phyloP scores from a whole-genome alignment of 2,113 vertebrate genomes.

The Abramis brama region DNA sequence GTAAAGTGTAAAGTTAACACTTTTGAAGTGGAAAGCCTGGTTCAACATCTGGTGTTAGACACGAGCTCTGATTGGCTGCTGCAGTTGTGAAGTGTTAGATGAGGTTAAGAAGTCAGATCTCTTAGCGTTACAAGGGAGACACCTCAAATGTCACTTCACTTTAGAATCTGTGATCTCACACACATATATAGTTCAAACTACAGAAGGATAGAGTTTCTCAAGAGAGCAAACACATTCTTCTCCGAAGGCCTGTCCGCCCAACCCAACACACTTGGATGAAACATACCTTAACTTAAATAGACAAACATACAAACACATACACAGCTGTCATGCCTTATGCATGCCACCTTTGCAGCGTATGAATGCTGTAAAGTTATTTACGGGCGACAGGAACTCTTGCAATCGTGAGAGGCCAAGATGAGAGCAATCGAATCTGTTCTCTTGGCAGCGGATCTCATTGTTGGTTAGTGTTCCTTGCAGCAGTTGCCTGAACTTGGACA shows the following conservation, averaged over 20 bases:
- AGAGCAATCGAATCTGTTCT: constrained; percentile 26
- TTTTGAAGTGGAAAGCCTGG: neutral
- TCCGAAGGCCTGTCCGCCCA: constrained; percentile 26
- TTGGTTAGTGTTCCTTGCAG: constrained; percentile 36
- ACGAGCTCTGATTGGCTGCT: neutral
- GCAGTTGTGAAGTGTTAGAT: neutral
- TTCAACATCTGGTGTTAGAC: neutral
- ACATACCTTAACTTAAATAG: constrained; percentile 39
- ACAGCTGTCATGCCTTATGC: constrained; percentile 27
- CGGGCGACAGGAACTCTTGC: constrained; percentile 19
- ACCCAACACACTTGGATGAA: constrained; percentile 26
- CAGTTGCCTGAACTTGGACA: constrained; percentile 15
- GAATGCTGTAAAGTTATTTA: constrained; percentile 39
- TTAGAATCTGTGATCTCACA: constrained; percentile 34
- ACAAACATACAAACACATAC: constrained; percentile 39
- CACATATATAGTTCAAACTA: constrained; percentile 10
- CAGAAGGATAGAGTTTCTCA: constrained; percentile 47
- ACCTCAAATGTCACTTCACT: constrained; percentile 38
- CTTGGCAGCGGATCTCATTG: constrained; percentile 20
- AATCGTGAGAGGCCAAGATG: constrained; percentile 10
- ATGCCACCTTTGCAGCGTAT: constrained; percentile 24
- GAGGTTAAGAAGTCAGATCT: neutral
- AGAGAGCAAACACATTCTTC: constrained; percentile 38
- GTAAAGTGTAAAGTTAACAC: neutral
- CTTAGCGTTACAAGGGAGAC: neutral